Percentiles rank a stretch among this genome's conserved stretches.
Conservation (phyloP, 1,140 invertebrate species). For the Caerostris extrusa region DNA sequence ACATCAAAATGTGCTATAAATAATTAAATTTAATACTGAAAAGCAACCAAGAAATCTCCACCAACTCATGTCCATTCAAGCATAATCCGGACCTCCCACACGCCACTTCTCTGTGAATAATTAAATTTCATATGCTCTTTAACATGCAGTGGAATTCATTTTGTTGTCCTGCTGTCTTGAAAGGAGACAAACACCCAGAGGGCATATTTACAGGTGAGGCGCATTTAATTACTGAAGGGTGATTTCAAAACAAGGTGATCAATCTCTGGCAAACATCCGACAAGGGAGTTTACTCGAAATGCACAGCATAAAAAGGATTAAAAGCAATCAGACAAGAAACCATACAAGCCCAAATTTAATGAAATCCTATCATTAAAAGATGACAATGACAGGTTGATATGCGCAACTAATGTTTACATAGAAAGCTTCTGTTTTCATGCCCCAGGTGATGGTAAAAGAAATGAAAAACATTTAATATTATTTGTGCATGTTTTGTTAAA, state of each 20-base stretch:
- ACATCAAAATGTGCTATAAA: too few relatives aligned
- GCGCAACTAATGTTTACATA: not conserved
- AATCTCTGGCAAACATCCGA: not conserved
- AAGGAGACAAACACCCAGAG: not conserved
- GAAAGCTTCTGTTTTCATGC: not conserved
- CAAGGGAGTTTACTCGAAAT: not conserved
- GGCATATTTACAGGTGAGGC: not conserved
- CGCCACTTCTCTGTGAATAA: not conserved
- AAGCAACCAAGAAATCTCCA: not conserved
- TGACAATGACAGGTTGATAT: not conserved
- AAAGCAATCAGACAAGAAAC: not conserved
- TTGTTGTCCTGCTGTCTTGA: not conserved
- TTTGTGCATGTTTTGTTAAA: too few relatives aligned
- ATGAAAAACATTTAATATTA: too few relatives aligned
- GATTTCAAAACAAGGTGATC: slow-evolving; percentile 21
- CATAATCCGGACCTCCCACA: not conserved
- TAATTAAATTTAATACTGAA: too few relatives aligned
- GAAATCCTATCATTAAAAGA: not conserved
- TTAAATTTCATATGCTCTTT: not conserved
- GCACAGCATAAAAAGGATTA: not conserved
- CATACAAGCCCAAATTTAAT: not conserved
- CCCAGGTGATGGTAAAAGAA: too few relatives aligned
- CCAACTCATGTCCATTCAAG: not conserved
- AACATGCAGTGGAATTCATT: not conserved
- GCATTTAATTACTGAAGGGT: not conserved